phyloP scores from a whole-genome alignment of 2,113 vertebrate genomes.

The Strix aluco region DNA sequence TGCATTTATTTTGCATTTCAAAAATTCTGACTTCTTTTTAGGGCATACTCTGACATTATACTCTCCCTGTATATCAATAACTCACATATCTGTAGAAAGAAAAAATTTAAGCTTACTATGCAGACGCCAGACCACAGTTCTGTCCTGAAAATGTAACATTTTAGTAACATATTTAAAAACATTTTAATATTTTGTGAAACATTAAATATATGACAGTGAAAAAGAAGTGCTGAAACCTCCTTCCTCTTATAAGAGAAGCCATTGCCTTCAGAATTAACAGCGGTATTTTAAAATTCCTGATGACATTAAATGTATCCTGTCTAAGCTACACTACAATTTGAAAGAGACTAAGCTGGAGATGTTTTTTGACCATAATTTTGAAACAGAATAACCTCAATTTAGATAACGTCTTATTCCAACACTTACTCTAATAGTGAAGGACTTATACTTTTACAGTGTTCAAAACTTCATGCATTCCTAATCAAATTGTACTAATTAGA shows the following conservation, averaged over 20 bases:
- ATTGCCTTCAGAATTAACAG: neutral
- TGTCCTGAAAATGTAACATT: neutral
- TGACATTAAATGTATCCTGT: neutral
- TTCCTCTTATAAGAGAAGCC: neutral
- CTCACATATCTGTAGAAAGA: neutral
- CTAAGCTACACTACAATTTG: neutral
- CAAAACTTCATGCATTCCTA: neutral
- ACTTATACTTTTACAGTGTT: neutral
- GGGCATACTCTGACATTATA: neutral
- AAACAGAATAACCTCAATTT: neutral
- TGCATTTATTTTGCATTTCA: neutral
- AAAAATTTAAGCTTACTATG: neutral
- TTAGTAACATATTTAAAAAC: neutral
- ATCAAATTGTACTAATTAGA: slow-evolving; percentile 2
- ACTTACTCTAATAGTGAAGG: neutral
- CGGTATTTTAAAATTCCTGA: neutral
- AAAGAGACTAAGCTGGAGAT: neutral
- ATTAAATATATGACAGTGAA: neutral
- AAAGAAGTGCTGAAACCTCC: neutral
- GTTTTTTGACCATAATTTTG: neutral
- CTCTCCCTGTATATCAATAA: neutral
- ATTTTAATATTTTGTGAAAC: neutral
- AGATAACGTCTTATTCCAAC: neutral
- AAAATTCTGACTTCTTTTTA: neutral
- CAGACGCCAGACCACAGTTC: neutral